Evolutionary conservation across 30 jellyfish, hydroid and myxozoan genomes (phyloP).

Genomic region (Clytia hemisphaerica): DNA sequence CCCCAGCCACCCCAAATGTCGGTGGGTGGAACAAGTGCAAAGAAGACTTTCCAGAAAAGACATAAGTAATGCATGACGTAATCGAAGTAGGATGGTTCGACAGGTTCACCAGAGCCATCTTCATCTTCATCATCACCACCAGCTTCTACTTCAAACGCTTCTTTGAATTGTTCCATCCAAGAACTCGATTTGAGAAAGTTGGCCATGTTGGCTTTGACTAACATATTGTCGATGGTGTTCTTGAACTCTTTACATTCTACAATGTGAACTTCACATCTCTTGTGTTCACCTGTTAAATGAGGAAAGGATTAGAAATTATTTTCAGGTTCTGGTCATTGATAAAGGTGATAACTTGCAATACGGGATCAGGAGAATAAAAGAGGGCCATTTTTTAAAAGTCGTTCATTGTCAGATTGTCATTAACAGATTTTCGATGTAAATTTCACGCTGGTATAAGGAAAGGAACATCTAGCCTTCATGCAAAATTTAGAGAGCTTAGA

Average conservation of each 20-base stretch:
- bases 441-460: too few species aligned
- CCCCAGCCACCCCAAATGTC: slow-evolving; percentile 97
- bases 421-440: too few species aligned
- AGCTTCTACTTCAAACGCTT: slow-evolving; percentile 66
- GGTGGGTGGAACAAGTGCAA: slow-evolving; percentile 95
- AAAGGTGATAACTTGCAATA: too few species aligned
- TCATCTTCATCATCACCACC: slow-evolving; percentile 54
- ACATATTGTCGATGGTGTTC: slow-evolving; percentile 89
- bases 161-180: slow-evolving; percentile 94
- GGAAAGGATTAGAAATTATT: too few species aligned
- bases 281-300: slow-evolving; percentile 63
- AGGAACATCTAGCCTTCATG: too few species aligned
- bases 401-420: too few species aligned
- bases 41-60: slow-evolving; percentile 78
- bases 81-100: slow-evolving; percentile 81
- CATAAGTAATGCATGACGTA: slow-evolving; percentile 97
- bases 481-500: too few species aligned
- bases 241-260: slow-evolving; percentile 91
- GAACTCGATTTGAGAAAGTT: slow-evolving; percentile 75
- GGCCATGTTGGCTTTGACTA: slow-evolving; percentile 69
- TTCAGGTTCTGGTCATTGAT: too few species aligned
- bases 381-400: too few species aligned
- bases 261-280: slow-evolving; percentile 46
- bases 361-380: too few species aligned
- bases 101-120: slow-evolving; percentile 81